These are phyloP conservation scores for Callimorpha dominula DNA, from an alignment of 2,888 invertebrate species.

Conservation along the genomic window DNA sequence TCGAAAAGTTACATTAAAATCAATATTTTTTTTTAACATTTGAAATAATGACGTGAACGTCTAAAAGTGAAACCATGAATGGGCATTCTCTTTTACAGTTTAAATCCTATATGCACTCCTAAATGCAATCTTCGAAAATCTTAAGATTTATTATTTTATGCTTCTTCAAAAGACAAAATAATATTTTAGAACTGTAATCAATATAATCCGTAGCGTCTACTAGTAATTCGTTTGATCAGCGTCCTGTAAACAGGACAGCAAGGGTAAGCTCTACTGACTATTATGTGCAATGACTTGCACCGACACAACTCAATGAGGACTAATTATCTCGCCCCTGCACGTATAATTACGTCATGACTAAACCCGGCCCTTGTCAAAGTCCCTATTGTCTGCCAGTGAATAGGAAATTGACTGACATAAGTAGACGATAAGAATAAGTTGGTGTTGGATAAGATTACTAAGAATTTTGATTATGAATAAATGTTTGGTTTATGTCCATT, in stretches of 20 bases:
- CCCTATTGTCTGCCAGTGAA: slow-evolving; percentile 41
- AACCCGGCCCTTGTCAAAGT: slow-evolving; percentile 46
- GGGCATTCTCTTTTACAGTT: too few species aligned
- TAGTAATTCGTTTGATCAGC: slow-evolving; percentile 29
- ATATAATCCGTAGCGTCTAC: slow-evolving; percentile 29
- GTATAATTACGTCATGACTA: slow-evolving; percentile 56
- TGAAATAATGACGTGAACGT: too few species aligned
- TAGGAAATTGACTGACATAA: slow-evolving; percentile 52
- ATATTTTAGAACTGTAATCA: slow-evolving; percentile 36
- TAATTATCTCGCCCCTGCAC: slow-evolving; percentile 60
- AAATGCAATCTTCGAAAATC: background rate
- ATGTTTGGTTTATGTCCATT: slow-evolving; percentile 25
- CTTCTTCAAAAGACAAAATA: background rate
- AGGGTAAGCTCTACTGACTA: slow-evolving; percentile 35
- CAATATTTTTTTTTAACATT: too few species aligned
- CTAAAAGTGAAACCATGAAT: too few species aligned
- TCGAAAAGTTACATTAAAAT: too few species aligned
- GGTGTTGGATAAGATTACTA: slow-evolving; percentile 44
- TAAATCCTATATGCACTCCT: background rate
- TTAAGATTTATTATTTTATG: background rate
- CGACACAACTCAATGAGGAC: slow-evolving; percentile 54
- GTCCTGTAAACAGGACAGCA: slow-evolving; percentile 23
- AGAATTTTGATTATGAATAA: slow-evolving; percentile 36
- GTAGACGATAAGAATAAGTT: slow-evolving; percentile 44
- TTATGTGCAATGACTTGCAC: slow-evolving; percentile 54